Base-by-base conservation (phyloP, 2,888 invertebrate genomes). In the Muschampia plurimacula region DNA sequence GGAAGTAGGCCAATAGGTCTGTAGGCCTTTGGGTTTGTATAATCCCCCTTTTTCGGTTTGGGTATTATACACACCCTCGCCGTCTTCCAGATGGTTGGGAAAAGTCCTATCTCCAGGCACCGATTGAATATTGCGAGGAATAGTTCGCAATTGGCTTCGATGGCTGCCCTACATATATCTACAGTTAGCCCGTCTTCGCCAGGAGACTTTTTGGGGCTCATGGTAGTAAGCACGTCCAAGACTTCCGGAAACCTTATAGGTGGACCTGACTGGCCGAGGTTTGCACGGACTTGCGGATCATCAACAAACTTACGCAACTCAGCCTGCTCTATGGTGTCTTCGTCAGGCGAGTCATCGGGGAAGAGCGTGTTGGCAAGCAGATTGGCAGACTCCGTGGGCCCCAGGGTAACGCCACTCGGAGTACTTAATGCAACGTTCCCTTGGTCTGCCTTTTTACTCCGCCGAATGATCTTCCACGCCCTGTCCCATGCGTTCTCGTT, bases 121-220 rank as follows among this genome's bases (percentile, higher is more conserved):
- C 74, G 78, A 66, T 80, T 81, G 0, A 68, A 22, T 2, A 80
- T 1, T 0, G 73, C 66, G 0, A 79, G 67, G 62, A 79, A 77
- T 0, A 73, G 2, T 0, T 74, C 74, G 2, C 13, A 72, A 8
- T 74, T 63, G 5, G 46, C 36, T 2, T 60, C 9, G 0, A 78
- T 75, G 7, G 76, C 76, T 3, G 36, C 55, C 1, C 3, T 10
- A 66, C 80, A 79, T n/a, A 82, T 81, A 63, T 81, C 80, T 0
- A 79, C 73, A 0, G 80, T 82, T 2, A 80, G 52, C 0, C 78
- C 77, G 32, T 80, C 81, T 1, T 63, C 52, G 0, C 78, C 80
- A 1, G 80, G 79, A 9, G 80, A 78, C 57, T 77, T 77, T 13
- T 60, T 60, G 2, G 60, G 12, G 12, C 12, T 13, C 36, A 60